Conservation (phyloP, 2,888 invertebrate species). For the Drosophila rellima region DNA sequence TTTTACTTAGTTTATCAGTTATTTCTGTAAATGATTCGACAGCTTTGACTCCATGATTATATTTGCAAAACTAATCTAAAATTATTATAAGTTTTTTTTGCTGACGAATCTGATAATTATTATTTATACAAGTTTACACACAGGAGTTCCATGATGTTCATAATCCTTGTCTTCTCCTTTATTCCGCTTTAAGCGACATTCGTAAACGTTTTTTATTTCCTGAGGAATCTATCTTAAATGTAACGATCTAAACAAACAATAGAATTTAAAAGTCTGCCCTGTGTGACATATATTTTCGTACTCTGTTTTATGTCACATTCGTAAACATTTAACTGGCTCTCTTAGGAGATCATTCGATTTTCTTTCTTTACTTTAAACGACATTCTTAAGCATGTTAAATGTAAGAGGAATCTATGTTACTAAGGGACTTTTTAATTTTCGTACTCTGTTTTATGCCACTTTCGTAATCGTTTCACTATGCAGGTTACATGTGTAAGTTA, state of each 20-base stretch:
- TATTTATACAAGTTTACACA: too few species aligned
- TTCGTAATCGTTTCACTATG: not conserved
- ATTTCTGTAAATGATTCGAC: not conserved
- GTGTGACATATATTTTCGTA: too few species aligned
- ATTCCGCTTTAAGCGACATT: not conserved
- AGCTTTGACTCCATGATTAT: not conserved
- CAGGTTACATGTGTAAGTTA: not conserved
- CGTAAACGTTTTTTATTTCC: not conserved
- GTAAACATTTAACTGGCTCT: not conserved
- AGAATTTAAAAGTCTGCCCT: not conserved
- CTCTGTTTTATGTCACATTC: constrained; percentile 4
- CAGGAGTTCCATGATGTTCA: not conserved
- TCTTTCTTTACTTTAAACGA: not conserved
- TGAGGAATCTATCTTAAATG: not conserved
- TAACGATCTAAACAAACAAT: not conserved
- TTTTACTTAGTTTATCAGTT: too few species aligned
- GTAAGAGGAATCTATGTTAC: not conserved
- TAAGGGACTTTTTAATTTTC: not conserved
- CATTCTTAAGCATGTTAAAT: not conserved
- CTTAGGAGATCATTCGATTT: not conserved
- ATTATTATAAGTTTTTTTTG: too few species aligned
- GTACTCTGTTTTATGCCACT: not conserved
- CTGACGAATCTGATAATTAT: too few species aligned
- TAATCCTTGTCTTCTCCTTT: not conserved
- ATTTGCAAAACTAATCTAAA: not conserved